Evolutionary conservation across 2,797 vertebrate genomes (phyloP).

Genomic region (Labeo calbasu): DNA sequence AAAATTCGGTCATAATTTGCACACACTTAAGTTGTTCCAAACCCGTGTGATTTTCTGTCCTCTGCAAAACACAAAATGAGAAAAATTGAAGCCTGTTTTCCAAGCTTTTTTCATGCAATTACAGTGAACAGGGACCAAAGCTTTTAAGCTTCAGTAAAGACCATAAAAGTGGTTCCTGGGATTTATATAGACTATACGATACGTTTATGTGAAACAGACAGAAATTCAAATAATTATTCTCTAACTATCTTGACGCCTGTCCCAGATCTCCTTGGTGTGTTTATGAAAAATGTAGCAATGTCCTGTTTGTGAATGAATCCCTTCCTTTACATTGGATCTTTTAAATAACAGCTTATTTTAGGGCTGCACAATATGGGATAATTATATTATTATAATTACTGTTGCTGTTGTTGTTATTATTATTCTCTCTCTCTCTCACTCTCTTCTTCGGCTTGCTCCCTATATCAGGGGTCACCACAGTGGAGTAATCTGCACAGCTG

Average conservation of each 20-base stretch:
- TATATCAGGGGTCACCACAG: too few relatives aligned
- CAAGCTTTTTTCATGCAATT: neutral
- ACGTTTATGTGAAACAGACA: neutral
- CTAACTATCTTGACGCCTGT: neutral
- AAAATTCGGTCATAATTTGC: neutral
- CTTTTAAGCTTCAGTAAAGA: slow-evolving; percentile 2
- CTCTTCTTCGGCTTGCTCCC: too few relatives aligned
- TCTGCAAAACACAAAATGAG: neutral
- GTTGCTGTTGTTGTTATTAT: neutral
- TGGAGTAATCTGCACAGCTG: too few relatives aligned
- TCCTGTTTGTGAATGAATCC: neutral
- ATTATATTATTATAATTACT: neutral
- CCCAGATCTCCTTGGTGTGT: neutral
- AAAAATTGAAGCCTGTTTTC: neutral
- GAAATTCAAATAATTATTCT: slow-evolving; percentile 1
- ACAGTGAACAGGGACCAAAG: neutral
- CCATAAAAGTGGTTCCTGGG: neutral
- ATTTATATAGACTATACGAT: neutral
- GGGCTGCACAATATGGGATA: neutral
- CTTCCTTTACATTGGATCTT: neutral
- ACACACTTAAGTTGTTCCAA: neutral
- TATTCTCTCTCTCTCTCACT: neutral
- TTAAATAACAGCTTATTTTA: neutral
- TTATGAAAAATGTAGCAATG: neutral
- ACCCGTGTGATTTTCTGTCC: neutral